phyloP scores from a whole-genome alignment of 2,113 vertebrate species.

The Corythornis madagascariensis region DNA sequence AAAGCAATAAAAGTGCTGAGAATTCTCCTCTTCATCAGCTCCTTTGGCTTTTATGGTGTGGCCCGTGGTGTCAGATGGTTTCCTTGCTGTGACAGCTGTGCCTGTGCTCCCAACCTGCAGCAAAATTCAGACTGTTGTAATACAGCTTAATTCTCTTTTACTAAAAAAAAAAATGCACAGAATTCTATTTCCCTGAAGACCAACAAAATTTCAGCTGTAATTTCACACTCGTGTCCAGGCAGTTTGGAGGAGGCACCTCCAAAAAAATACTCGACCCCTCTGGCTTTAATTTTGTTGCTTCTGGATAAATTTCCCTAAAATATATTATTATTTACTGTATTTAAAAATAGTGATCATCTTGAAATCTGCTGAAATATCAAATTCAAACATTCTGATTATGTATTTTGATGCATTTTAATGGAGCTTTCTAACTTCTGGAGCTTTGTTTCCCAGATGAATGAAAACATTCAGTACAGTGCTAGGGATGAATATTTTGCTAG shows the following conservation, averaged over 20 bases:
- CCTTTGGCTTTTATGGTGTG: background rate
- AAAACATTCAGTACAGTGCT: background rate
- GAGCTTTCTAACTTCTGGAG: background rate
- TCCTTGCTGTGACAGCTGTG: background rate
- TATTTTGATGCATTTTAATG: background rate
- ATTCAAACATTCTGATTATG: background rate
- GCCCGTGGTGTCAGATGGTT: background rate
- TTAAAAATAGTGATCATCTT: background rate
- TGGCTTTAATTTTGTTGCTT: background rate
- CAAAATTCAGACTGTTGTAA: background rate
- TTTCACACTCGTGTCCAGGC: background rate
- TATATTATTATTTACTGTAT: too few relatives aligned
- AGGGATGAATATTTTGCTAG: background rate
- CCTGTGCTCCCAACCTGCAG: background rate
- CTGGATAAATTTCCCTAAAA: background rate
- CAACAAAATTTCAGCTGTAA: accelerated
- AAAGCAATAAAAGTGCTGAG: background rate
- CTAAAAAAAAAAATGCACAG: background rate
- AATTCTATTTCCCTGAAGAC: background rate
- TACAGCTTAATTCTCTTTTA: background rate
- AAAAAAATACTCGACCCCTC: background rate
- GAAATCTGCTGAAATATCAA: background rate
- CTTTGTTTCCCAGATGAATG: background rate
- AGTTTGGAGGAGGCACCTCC: background rate
- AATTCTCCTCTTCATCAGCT: background rate